phyloP scores from a whole-genome alignment of 2,888 invertebrate genomes.

The Luperina nickerlii region DNA sequence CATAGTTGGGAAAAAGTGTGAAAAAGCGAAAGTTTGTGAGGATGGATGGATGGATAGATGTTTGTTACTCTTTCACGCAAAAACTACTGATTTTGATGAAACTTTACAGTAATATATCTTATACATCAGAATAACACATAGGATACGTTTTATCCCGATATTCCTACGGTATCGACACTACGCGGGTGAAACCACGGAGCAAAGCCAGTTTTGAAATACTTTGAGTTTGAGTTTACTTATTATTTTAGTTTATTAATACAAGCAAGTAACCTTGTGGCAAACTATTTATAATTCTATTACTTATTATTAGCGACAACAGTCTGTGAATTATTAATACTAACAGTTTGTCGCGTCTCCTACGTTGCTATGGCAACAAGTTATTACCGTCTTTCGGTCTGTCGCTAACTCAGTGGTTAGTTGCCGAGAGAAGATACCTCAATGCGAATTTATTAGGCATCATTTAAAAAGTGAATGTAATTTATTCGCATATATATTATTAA shows the following conservation, averaged over 20 bases:
- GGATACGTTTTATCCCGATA: not conserved
- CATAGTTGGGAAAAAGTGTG: no score
- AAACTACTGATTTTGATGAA: not conserved
- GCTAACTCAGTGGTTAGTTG: constrained; percentile 2
- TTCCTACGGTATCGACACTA: not conserved
- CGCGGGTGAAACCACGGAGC: not conserved
- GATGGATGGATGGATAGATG: not conserved
- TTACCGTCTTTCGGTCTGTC: not conserved
- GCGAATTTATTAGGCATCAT: not conserved
- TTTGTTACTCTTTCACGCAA: not conserved
- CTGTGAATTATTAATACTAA: constrained; percentile 30
- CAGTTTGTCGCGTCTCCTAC: constrained; percentile 29
- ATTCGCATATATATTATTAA: no score
- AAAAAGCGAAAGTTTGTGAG: no score
- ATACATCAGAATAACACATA: not conserved
- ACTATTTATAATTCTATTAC: not conserved
- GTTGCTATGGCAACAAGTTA: constrained; percentile 37
- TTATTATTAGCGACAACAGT: not conserved
- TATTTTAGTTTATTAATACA: not conserved
- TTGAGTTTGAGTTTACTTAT: not conserved
- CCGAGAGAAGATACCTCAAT: not conserved
- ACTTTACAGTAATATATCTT: not conserved
- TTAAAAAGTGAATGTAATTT: not conserved
- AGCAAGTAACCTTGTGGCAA: not conserved
- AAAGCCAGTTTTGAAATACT: not conserved